Percentiles rank a stretch among this genome's conserved stretches.
Conservation (phyloP, 2,888 invertebrate species). For the Nipponacmea schrenckii region DNA sequence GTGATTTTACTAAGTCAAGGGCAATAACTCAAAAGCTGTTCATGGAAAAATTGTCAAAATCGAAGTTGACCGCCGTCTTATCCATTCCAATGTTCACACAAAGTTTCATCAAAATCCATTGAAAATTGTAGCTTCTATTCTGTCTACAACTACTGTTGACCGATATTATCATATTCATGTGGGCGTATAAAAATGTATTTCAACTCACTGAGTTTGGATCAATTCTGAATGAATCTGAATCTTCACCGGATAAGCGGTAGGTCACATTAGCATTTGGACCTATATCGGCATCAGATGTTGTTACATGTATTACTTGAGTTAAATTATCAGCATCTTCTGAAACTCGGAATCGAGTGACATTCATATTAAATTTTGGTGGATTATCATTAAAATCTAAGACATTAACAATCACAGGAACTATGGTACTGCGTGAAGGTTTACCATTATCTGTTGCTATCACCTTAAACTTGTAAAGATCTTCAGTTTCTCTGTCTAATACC, state of each 20-base stretch:
- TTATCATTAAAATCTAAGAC: constrained; percentile 61
- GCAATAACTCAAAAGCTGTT: too few species aligned
- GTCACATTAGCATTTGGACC: constrained; percentile 75
- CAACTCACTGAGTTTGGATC: constrained; percentile 67
- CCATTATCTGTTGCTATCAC: constrained; percentile 54
- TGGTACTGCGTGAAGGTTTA: constrained; percentile 42
- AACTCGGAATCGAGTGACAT: constrained; percentile 29
- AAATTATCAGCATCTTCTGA: constrained; percentile 44
- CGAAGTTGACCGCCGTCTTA: too few species aligned
- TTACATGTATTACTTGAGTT: constrained; percentile 74
- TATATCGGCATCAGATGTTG: constrained; percentile 76
- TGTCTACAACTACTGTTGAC: too few species aligned
- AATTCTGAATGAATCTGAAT: constrained; percentile 78
- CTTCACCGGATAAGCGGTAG: constrained; percentile 80
- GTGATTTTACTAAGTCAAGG: too few species aligned
- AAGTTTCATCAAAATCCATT: too few species aligned
- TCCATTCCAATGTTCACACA: too few species aligned
- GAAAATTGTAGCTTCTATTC: too few species aligned
- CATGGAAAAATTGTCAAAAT: too few species aligned
- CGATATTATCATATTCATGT: too few species aligned
- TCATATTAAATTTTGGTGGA: constrained; percentile 70
- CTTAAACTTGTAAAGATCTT: constrained; percentile 35
- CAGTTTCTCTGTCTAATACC: constrained; percentile 73
- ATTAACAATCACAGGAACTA: constrained; percentile 70
- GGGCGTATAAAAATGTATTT: too few species aligned